These are phyloP conservation scores for Euwallacea fornicatus DNA, from an alignment of 1,140 invertebrate genomes.

Conservation along the genomic window DNA sequence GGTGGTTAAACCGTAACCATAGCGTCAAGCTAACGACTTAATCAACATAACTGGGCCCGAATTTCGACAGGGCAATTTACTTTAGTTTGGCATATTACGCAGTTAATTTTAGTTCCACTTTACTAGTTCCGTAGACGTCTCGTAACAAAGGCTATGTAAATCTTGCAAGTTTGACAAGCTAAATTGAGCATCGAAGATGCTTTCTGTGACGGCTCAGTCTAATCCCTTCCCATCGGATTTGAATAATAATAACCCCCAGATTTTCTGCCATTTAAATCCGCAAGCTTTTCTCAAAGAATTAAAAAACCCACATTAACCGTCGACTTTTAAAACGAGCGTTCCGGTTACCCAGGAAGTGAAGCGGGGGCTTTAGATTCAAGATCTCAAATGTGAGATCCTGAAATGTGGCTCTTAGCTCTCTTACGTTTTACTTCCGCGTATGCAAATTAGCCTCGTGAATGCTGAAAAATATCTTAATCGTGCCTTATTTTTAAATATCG, in stretches of 20 bases:
- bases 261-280: too few relatives aligned
- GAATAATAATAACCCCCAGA: too few relatives aligned
- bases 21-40: conserved; percentile 28
- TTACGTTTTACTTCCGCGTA: conserved; percentile 1
- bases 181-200: conserved; percentile 23
- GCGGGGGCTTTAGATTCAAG: background rate
- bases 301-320: too few relatives aligned
- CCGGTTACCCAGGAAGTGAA: conserved; percentile 1
- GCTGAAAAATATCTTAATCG: conserved; percentile 5
- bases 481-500: conserved; percentile 6
- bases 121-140: conserved; percentile 21
- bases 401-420: conserved; percentile 5
- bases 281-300: too few relatives aligned
- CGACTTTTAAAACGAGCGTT: conserved; percentile 1
- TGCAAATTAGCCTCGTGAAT: background rate
- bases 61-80: conserved; percentile 32
- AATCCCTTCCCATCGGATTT: too few relatives aligned
- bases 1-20: conserved; percentile 14
- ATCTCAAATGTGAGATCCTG: background rate
- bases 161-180: conserved; percentile 16
- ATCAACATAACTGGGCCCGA: conserved; percentile 29
- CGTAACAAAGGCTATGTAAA: conserved; percentile 28
- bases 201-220: background rate
- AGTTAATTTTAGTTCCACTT: conserved; percentile 34
- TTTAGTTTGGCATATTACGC: conserved; percentile 29